Evolutionary conservation across 1,140 invertebrate genomes (phyloP).

Genomic region (Hormaphis cornu): DNA sequence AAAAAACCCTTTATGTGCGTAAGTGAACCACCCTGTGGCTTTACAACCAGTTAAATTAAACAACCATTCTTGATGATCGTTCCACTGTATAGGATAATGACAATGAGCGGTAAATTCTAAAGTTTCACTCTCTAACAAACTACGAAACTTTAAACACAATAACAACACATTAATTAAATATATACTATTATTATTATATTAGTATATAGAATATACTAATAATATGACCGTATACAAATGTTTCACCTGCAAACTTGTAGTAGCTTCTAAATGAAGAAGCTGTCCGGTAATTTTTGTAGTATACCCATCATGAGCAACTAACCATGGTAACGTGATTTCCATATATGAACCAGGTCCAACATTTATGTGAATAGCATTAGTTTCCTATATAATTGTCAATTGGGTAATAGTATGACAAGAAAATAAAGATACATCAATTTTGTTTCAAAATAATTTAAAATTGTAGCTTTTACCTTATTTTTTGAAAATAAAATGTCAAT

Average conservation of each 20-base stretch:
- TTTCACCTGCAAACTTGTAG: constrained; percentile 71
- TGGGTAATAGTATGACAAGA: not conserved
- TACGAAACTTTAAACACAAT: constrained; percentile 55
- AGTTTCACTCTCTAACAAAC: constrained; percentile 86
- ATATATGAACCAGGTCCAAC: constrained; percentile 87
- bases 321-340: constrained; percentile 91
- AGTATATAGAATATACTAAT: not conserved
- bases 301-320: constrained; percentile 73
- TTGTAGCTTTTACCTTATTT: constrained; percentile 56
- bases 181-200: too few species aligned
- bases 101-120: constrained; percentile 78
- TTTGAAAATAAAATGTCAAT: constrained; percentile 94
- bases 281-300: constrained; percentile 86
- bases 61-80: constrained; percentile 87
- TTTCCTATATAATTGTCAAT: constrained; percentile 52
- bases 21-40: constrained; percentile 82
- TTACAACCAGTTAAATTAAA: constrained; percentile 86
- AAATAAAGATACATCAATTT: not conserved
- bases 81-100: constrained; percentile 86
- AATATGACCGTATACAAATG: not conserved
- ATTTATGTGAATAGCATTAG: constrained; percentile 91
- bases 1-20: constrained; percentile 91
- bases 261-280: constrained; percentile 83
- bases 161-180: not conserved
- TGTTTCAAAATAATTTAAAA: not conserved